Evolutionary conservation across 1,140 invertebrate species (phyloP), one percentile per base, ranked within the genome.

Genomic region (Hycleus phaleratus): DNA sequence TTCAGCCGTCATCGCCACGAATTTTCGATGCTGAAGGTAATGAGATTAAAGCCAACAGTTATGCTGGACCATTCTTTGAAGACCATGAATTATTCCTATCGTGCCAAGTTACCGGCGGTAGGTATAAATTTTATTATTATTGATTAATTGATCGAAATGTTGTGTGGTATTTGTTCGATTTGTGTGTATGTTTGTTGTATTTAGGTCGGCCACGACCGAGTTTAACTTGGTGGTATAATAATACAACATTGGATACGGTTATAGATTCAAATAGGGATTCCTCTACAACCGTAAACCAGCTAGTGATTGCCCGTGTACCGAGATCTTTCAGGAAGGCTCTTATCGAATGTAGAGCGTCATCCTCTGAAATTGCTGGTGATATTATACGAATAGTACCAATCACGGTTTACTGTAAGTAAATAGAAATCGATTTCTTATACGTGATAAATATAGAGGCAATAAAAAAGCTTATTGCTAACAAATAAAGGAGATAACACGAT

Each of bases 31-130:
- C 84, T 25, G 82, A 90, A 73, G 89, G 89, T 47, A 81, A 83
- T 66, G 84, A 90, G 71, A 83, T 93, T 51, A 78, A 80, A 47
- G 43, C 49, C 25, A 62, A 62, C 45, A 82, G 82, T 44, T 74
- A 85, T 12, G 87, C 87, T 1, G 89, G 90, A 42, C 90, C 89
- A 25, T 92, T 91, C 73, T 78, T 87, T 57, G 90, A 93, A 76
- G 90, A 87, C 45, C 85, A 87, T 65, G 83, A 86, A 67, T 77
- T 93, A 5, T 82, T 85, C 58, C 78, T 93, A 24, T 86, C 85
- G 58, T 94, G 90, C 73, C 85, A 90, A 75, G 89, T 90, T 49
- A 80, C 81, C 64, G 90, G 89, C 74, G 90, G 90, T 93, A 79
- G 82, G 78, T 78, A 42, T 10, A 10, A 9, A 39, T 39, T 39